A percentile compares a stretch with the other conserved stretches of the same genome.
Evolutionary conservation across 37 sponge, comb jelly and placozoan genomes (phyloP).

Genomic region (Aplysina aerophoba): DNA sequence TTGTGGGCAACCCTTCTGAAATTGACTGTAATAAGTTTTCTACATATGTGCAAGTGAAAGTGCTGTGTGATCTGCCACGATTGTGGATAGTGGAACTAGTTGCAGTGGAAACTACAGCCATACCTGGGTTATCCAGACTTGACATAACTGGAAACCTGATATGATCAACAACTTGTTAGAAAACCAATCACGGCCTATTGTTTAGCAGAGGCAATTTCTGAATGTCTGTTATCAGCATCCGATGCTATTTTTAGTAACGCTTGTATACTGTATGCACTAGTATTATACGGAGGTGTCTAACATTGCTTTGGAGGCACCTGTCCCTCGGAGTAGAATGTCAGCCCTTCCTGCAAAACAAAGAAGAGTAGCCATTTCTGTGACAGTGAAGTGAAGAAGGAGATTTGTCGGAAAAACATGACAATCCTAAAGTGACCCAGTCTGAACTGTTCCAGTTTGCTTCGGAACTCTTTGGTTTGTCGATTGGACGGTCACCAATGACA

Average conservation of each 20-base stretch:
- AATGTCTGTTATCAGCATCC: slow-evolving; percentile 6
- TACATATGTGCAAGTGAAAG: no score
- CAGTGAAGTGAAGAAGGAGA: slow-evolving; percentile 16
- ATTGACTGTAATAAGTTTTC: no score
- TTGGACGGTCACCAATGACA: not conserved
- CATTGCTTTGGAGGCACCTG: slow-evolving; percentile 22
- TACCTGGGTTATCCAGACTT: slow-evolving; percentile 23
- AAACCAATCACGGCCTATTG: not conserved
- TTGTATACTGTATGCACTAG: slow-evolving; percentile 19
- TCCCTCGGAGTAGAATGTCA: not conserved
- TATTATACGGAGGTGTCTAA: slow-evolving; percentile 4
- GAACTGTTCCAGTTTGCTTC: not conserved
- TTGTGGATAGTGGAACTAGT: no score
- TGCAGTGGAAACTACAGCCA: not conserved
- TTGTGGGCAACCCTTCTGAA: no score
- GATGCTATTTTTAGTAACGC: slow-evolving; percentile 15
- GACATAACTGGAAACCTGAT: slow-evolving; percentile 18
- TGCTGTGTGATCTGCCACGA: no score
- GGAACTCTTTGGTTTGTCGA: not conserved
- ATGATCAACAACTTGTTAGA: not conserved
- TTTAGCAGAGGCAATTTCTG: not conserved
- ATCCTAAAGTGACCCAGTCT: slow-evolving; percentile 10
- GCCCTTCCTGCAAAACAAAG: slow-evolving; percentile 2
- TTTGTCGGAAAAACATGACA: not conserved
- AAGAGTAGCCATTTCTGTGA: not conserved